Conservation (phyloP, 2,888 invertebrate genomes). For the Apamea anceps region DNA sequence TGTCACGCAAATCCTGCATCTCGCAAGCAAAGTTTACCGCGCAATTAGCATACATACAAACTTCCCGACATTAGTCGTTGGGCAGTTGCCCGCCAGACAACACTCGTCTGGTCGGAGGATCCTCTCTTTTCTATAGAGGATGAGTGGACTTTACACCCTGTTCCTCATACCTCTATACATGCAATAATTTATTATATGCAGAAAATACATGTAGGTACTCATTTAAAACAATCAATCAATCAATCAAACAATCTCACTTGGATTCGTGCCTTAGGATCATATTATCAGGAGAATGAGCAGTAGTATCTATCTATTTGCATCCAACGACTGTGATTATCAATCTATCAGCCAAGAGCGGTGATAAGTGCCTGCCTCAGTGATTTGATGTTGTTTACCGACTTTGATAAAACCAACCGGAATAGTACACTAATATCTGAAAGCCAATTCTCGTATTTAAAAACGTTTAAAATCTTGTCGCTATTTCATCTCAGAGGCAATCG, state of each 20-base stretch:
- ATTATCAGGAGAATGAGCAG: background rate
- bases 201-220: background rate
- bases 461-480: background rate
- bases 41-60: too few relatives aligned
- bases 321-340: background rate
- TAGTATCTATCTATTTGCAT: background rate
- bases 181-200: background rate
- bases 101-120: too few relatives aligned
- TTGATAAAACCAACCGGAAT: conserved; percentile 21
- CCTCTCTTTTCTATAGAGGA: too few relatives aligned
- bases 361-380: background rate
- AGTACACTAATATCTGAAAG: background rate
- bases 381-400: background rate
- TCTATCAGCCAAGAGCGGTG: background rate
- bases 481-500: background rate
- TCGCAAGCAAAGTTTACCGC: too few relatives aligned
- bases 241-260: too few relatives aligned
- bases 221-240: background rate
- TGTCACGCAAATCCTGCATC: too few relatives aligned
- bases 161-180: background rate
- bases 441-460: background rate
- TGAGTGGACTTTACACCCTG: too few relatives aligned
- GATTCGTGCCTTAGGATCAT: too few relatives aligned
- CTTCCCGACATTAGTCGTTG: too few relatives aligned
- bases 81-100: too few relatives aligned